Evolutionary conservation across 1,140 invertebrate genomes (phyloP).

Genomic region (Antheraea mylitta): DNA sequence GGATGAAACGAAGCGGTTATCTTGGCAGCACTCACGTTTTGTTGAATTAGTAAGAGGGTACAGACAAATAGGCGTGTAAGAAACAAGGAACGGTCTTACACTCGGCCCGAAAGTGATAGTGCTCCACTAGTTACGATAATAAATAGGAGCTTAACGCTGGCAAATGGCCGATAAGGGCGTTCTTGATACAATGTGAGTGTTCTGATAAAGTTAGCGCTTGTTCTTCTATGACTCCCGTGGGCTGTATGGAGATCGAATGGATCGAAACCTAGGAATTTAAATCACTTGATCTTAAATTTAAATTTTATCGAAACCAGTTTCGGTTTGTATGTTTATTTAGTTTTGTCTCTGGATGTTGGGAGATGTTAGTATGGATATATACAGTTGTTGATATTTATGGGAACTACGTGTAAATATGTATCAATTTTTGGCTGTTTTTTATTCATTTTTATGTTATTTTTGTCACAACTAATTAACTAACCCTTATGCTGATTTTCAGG

Average conservation of each 20-base stretch:
- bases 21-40: constrained; percentile 39
- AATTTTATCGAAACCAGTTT: constrained; percentile 4
- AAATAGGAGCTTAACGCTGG: constrained; percentile 68
- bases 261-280: constrained; percentile 37
- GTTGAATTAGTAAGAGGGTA: constrained; percentile 60
- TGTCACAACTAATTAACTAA: too few species aligned
- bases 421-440: too few species aligned
- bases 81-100: constrained; percentile 50
- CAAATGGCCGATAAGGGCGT: constrained; percentile 73
- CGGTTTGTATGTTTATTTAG: neutral
- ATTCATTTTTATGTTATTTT: too few species aligned
- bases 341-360: neutral
- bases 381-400: neutral
- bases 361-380: neutral
- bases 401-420: too few species aligned
- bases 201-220: constrained; percentile 70
- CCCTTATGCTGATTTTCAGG: too few species aligned
- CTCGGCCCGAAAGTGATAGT: constrained; percentile 60
- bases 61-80: constrained; percentile 53
- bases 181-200: constrained; percentile 68
- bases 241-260: constrained; percentile 49
- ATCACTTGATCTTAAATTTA: constrained; percentile 34
- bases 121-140: constrained; percentile 67
- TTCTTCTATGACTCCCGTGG: constrained; percentile 57
- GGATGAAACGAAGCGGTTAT: constrained; percentile 41